phyloP scores from a whole-genome alignment of 2,113 vertebrate species.

The Meles meles region DNA sequence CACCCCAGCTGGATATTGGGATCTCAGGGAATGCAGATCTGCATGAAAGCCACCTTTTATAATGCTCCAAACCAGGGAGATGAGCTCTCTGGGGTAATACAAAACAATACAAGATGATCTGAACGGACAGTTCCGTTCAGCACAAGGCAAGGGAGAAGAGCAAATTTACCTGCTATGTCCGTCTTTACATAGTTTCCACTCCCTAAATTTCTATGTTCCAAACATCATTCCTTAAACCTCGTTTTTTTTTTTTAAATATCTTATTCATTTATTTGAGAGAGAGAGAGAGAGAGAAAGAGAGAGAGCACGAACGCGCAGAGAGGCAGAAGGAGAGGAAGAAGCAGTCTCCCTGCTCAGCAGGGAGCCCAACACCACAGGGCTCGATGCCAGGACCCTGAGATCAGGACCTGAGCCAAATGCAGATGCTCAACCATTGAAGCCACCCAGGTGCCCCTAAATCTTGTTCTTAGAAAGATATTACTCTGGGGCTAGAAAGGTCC shows the following conservation, averaged over 20 bases:
- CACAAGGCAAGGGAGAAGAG: not conserved
- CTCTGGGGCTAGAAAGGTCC: not conserved
- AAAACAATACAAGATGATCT: not conserved
- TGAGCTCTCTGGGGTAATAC: not conserved
- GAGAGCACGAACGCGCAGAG: too few species aligned
- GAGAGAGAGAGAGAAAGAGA: too few species aligned
- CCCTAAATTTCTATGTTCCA: constrained; percentile 7
- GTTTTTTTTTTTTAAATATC: not conserved
- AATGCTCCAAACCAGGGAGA: not conserved
- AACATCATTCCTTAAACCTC: not conserved
- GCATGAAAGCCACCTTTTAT: not conserved
- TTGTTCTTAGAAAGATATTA: not conserved
- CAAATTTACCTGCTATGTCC: not conserved
- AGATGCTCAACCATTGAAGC: not conserved
- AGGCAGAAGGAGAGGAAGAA: not conserved
- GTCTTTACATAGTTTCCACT: not conserved
- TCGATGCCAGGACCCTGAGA: not conserved
- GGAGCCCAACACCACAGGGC: too few species aligned
- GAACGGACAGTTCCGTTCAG: not conserved
- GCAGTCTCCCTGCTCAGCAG: not conserved
- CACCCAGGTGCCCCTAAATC: not conserved
- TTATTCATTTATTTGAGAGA: too few species aligned
- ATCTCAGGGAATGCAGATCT: not conserved
- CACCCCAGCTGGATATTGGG: not conserved
- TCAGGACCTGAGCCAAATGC: not conserved